These are phyloP conservation scores for Eremobia ochroleuca DNA, from an alignment of 2,888 invertebrate species.

Conservation along the genomic window DNA sequence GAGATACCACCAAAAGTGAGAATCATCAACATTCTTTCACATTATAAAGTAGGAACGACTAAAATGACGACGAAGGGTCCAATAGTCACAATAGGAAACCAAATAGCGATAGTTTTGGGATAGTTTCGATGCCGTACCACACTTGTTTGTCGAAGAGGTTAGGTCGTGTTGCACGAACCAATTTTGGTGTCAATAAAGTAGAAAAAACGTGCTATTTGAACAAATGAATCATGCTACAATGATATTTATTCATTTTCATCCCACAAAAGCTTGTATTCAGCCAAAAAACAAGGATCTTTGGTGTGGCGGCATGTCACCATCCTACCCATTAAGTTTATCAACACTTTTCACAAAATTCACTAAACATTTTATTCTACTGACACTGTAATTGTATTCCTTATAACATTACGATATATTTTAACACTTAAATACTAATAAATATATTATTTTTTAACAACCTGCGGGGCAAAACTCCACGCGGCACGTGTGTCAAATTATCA, in stretches of 20 bases:
- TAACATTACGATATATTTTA: slow-evolving; percentile 68
- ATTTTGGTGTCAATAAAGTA: slow-evolving; percentile 20
- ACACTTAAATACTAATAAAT: slow-evolving; percentile 75
- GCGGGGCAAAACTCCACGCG: slow-evolving; percentile 91
- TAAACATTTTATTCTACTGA: slow-evolving; percentile 70
- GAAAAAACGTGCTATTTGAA: neutral
- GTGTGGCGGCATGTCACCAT: slow-evolving; percentile 79
- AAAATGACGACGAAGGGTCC: neutral
- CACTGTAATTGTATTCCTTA: slow-evolving; percentile 73
- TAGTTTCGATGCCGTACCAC: slow-evolving; percentile 38
- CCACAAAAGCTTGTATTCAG: slow-evolving; percentile 22
- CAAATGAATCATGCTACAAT: neutral
- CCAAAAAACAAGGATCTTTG: slow-evolving; percentile 63
- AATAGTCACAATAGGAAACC: neutral
- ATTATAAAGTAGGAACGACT: neutral
- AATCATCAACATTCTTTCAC: neutral
- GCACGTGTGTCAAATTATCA: slow-evolving; percentile 90
- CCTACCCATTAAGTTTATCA: slow-evolving; percentile 63
- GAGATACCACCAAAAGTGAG: neutral
- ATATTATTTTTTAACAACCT: slow-evolving; percentile 84
- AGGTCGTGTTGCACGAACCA: slow-evolving; percentile 59
- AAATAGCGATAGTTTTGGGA: neutral
- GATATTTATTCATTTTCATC: neutral
- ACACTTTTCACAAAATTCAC: slow-evolving; percentile 80
- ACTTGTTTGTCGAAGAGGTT: slow-evolving; percentile 65